phyloP scores from a whole-genome alignment of 2,113 vertebrate genomes.

The Bos javanicus region DNA sequence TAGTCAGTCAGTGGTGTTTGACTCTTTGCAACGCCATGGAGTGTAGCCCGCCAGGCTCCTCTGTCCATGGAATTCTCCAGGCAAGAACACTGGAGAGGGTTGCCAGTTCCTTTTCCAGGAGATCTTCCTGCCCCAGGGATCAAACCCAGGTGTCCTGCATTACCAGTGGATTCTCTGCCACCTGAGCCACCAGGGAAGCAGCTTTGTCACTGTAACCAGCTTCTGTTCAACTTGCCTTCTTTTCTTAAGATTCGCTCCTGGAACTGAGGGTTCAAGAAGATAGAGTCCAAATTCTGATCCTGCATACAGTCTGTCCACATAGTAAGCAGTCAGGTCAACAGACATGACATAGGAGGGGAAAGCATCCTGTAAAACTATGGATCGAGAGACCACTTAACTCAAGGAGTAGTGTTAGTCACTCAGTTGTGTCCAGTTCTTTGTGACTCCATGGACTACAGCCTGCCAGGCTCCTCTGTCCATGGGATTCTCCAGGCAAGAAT shows the following conservation, averaged over 20 bases:
- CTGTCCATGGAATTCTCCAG: not conserved
- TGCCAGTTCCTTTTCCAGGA: not conserved
- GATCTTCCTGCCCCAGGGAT: not conserved
- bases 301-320: not conserved
- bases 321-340: not conserved
- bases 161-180: not conserved
- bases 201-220: not conserved
- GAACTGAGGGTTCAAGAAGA: not conserved
- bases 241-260: not conserved
- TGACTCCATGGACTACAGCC: not conserved
- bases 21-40: not conserved
- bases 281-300: slow-evolving; percentile 15
- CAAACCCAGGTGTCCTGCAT: not conserved
- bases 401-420: not conserved
- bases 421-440: not conserved
- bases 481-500: not conserved
- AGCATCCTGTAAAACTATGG: not conserved
- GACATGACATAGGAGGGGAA: not conserved
- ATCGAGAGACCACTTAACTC: not conserved
- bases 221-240: slow-evolving; percentile 13
- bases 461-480: not conserved
- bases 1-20: not conserved
- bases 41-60: not conserved
- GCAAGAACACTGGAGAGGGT: not conserved
- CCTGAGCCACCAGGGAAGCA: not conserved